A percentile compares a stretch with the other conserved stretches of the same genome.
Evolutionary conservation across 92 coral and sea anemone genomes (phyloP).

Genomic region (Epizoanthus fatuus): DNA sequence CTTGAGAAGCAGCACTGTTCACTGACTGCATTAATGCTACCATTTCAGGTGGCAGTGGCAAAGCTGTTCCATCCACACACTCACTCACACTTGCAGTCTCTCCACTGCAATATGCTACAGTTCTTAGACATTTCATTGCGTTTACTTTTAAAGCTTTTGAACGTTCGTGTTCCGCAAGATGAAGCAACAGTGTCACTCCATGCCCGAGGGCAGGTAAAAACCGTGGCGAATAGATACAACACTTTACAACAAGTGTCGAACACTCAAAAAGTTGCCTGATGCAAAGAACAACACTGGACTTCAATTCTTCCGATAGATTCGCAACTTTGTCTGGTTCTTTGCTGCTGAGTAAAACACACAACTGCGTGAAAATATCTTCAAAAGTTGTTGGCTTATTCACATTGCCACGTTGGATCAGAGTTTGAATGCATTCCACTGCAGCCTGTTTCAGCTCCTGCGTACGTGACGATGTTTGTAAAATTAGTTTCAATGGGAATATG

Average conservation of each 20-base stretch:
- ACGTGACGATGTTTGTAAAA: constrained; percentile 65
- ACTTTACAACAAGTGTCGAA: constrained; percentile 73
- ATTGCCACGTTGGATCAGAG: constrained; percentile 64
- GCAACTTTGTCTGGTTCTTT: constrained; percentile 80
- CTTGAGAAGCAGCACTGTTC: constrained; percentile 54
- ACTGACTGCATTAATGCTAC: constrained; percentile 56
- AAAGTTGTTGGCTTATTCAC: constrained; percentile 73
- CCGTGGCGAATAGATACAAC: constrained; percentile 75
- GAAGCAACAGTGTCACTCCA: constrained; percentile 76
- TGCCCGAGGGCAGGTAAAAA: constrained; percentile 92
- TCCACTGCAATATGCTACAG: constrained; percentile 71
- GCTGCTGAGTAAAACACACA: constrained; percentile 82
- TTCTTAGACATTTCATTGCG: constrained; percentile 79
- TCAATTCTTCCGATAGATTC: constrained; percentile 84
- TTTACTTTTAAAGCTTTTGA: constrained; percentile 75
- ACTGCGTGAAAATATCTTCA: constrained; percentile 78
- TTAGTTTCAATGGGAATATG: constrained; percentile 87
- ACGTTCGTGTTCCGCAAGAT: constrained; percentile 83
- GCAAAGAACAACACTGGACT: constrained; percentile 75
- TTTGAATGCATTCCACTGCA: constrained; percentile 76
- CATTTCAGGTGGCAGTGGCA: constrained; percentile 15
- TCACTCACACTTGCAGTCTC: neutral
- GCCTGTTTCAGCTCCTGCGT: constrained; percentile 84
- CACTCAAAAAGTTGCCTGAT: constrained; percentile 69
- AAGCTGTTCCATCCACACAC: neutral